Conservation (phyloP, 2,113 vertebrate species). For the Muntiacus muntjak region DNA sequence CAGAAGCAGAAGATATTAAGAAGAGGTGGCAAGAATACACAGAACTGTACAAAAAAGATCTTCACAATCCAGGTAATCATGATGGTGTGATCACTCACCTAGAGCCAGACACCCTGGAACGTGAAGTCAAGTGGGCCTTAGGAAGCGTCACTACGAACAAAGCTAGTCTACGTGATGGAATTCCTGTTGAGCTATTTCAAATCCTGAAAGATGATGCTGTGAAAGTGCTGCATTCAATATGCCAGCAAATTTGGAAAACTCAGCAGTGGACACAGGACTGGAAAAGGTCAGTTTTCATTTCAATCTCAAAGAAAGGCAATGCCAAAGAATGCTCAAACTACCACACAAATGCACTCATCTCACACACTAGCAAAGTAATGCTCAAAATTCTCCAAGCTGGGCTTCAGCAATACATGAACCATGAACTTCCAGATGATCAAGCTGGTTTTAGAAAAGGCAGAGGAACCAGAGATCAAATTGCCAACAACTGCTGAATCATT, state of each 20-base stretch:
- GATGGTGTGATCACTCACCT: neutral
- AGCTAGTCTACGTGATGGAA: neutral
- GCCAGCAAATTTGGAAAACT: neutral
- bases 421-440: neutral
- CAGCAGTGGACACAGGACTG: neutral
- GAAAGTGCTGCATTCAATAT: neutral
- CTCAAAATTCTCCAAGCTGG: too few species aligned
- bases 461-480: neutral
- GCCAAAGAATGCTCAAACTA: too few species aligned
- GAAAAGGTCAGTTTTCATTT: neutral
- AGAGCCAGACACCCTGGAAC: neutral
- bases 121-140: neutral
- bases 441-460: neutral
- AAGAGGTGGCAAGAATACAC: neutral
- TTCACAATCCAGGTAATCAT: neutral
- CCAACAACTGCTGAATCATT: neutral
- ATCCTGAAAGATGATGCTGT: neutral
- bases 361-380: too few species aligned
- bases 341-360: too few species aligned
- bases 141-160: neutral
- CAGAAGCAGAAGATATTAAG: neutral
- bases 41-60: neutral
- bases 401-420: neutral
- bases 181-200: neutral
- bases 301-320: neutral